phyloP scores from a whole-genome alignment of 2,797 vertebrate species.

The Phaenicophaeus curvirostris region DNA sequence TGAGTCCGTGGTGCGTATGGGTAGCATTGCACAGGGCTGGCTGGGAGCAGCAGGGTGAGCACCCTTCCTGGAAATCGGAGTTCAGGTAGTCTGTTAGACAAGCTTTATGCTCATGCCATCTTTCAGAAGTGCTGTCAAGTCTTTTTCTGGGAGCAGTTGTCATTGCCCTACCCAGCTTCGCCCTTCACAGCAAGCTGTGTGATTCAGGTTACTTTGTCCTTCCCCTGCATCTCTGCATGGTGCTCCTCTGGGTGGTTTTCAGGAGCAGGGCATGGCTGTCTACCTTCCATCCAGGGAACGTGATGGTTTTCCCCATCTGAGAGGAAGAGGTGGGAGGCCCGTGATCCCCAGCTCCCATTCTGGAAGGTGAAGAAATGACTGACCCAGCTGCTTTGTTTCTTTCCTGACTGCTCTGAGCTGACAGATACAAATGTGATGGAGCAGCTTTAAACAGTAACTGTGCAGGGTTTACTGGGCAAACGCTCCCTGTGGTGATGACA shows the following conservation, averaged over 20 bases:
- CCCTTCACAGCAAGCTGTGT: fast-evolving
- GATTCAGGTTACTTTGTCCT: neutral
- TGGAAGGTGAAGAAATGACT: neutral
- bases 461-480: conserved; percentile 64
- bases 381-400: conserved; percentile 15
- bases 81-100: neutral
- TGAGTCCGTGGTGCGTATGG: fast-evolving
- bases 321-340: neutral
- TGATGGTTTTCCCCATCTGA: neutral
- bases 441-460: conserved; percentile 60
- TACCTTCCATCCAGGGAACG: neutral
- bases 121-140: neutral
- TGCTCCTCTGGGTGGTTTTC: neutral
- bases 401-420: conserved; percentile 11
- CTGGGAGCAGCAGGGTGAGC: too few species aligned
- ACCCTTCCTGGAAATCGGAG: neutral
- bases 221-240: too few species aligned
- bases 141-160: neutral
- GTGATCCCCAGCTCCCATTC: neutral
- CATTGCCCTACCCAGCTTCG: neutral
- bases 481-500: conserved; percentile 58
- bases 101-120: neutral
- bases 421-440: conserved; percentile 49
- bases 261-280: neutral
- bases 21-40: neutral